Evolutionary conservation across 2,113 vertebrate genomes (phyloP).

Genomic region (Catharus bicknelli): DNA sequence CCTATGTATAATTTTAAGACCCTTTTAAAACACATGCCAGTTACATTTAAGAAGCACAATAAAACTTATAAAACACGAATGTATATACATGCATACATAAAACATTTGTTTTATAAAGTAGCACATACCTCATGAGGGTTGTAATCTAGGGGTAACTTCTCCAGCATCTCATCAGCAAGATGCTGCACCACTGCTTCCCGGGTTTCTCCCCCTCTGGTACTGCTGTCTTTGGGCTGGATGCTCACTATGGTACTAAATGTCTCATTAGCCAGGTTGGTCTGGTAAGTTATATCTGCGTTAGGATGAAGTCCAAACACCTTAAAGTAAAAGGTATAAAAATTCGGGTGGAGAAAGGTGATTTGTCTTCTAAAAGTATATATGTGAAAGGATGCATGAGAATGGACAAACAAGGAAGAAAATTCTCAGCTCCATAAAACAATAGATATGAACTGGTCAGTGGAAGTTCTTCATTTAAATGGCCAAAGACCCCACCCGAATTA

Average conservation of each 20-base stretch:
- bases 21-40: background rate
- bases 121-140: constrained; percentile 77
- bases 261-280: constrained; percentile 84
- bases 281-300: constrained; percentile 86
- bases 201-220: constrained; percentile 75
- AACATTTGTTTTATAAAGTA: background rate
- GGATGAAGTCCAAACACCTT: constrained; percentile 87
- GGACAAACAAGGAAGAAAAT: background rate
- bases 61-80: background rate
- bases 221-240: constrained; percentile 85
- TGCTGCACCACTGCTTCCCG: constrained; percentile 76
- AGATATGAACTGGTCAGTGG: background rate
- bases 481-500: background rate
- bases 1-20: background rate
- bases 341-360: accelerated
- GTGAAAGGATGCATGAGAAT: background rate
- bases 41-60: background rate
- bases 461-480: background rate
- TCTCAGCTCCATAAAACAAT: background rate
- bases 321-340: background rate
- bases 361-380: background rate
- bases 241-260: constrained; percentile 80
- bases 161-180: constrained; percentile 83
- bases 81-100: background rate
- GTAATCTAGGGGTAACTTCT: constrained; percentile 83